Evolutionary conservation across 2,888 invertebrate genomes (phyloP), one percentile per base, ranked within the genome.

Genomic region (Crepidodera aurea): DNA sequence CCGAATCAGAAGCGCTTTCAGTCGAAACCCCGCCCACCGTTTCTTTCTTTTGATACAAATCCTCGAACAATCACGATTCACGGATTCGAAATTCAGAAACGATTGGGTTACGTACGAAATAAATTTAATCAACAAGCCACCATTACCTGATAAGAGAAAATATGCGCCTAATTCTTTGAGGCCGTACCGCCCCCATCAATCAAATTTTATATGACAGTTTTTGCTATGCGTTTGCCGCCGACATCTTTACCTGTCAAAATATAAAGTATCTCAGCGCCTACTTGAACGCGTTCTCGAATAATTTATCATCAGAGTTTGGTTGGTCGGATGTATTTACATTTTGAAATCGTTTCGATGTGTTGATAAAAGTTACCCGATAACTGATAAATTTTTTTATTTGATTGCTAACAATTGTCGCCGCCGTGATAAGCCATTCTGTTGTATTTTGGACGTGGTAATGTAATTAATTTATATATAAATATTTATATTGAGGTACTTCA

Each of bases 241-340:
- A 78, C 78, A 76, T 77, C 75, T 76, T 78, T 77, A 77, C 77
- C 78, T 78, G 78, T 76, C 76, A 74, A 70, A 74, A 68, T 59
- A 59, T 44, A 46, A 37, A 59, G 61, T 58, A 37, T 57, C 42
- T 19, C 64, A 55, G 50, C 19, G n/a, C 18, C 1, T 48, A 15
- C 29, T 15, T 25, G 25, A 25, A 5, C 25, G 25, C 18, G 27
- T 32, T 46, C 32, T 29, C 27, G 44, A 44, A 42, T 42, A 44
- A 32, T 32, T 44, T 42, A 55, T 29, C 32, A 55, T n/a, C n/a
- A n/a, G n/a, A n/a, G n/a, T n/a, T n/a, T n/a, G n/a, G n/a, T n/a
- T n/a, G n/a, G n/a, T n/a, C 18, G 6, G 56, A 22, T 56, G 46
- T 10, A 56, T 50, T 46, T 42, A 57, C 53, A 48, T 64, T 58